Percentiles rank a stretch among this genome's conserved stretches.
Conservation (phyloP, 2,797 vertebrate genomes). For the Eremophila alpestris region DNA sequence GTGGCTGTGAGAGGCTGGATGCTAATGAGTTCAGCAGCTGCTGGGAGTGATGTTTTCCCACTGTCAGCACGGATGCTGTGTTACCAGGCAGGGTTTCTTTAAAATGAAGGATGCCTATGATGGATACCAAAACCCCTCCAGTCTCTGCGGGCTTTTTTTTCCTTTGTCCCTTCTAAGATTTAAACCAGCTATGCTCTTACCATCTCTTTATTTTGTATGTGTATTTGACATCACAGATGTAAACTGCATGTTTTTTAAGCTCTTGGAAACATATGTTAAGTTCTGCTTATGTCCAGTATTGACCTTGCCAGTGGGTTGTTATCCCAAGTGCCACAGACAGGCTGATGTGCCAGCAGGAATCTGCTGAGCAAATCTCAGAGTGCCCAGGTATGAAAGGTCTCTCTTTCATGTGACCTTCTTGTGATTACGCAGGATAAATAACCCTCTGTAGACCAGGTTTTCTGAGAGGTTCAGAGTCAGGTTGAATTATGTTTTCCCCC, state of each 20-base stretch:
- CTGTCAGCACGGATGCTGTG: neutral
- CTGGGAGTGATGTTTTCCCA: neutral
- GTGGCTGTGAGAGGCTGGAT: constrained; percentile 14
- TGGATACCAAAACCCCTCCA: neutral
- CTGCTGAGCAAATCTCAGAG: neutral
- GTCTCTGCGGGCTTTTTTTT: neutral
- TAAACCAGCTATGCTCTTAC: neutral
- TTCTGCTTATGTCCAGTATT: neutral
- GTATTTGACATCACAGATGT: neutral
- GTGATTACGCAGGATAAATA: neutral
- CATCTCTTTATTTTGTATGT: neutral
- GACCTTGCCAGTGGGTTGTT: neutral
- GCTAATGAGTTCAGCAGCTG: constrained; percentile 53
- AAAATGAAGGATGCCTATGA: neutral
- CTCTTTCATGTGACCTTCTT: neutral
- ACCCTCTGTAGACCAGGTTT: neutral
- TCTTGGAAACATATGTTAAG: neutral
- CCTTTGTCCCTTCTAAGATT: neutral
- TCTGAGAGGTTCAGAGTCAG: neutral
- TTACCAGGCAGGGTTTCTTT: neutral
- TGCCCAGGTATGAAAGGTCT: neutral
- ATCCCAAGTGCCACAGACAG: neutral
- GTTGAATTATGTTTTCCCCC: neutral
- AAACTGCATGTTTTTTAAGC: neutral
- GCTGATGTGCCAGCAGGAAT: neutral